Evolutionary conservation across 2,113 vertebrate genomes (phyloP).

Genomic region (Rhabdornis inornatus): DNA sequence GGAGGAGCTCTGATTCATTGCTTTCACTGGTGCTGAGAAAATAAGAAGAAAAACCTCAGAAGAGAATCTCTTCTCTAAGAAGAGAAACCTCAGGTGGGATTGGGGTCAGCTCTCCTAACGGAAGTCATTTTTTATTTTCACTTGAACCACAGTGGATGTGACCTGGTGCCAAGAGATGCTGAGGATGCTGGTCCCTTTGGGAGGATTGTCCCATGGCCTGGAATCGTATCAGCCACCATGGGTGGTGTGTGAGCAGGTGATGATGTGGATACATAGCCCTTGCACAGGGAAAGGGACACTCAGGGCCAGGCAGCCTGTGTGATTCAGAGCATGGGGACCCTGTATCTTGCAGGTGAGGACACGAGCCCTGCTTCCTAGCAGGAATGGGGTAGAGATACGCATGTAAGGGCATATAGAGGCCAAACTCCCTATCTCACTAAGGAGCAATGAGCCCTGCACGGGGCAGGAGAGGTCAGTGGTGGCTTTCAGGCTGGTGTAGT

Average conservation of each 20-base stretch:
- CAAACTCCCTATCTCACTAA: background rate
- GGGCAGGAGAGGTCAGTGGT: background rate
- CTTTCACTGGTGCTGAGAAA: background rate
- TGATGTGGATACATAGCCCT: background rate
- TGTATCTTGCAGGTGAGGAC: background rate
- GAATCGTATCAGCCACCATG: accelerated
- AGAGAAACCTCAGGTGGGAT: background rate
- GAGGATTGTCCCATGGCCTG: background rate
- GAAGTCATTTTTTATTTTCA: background rate
- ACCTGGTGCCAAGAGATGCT: background rate
- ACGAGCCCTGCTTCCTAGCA: background rate
- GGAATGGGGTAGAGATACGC: background rate
- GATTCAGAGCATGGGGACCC: background rate
- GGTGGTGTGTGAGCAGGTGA: background rate
- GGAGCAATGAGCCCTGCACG: background rate
- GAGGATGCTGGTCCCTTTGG: background rate
- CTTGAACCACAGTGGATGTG: background rate
- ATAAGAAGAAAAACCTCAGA: background rate
- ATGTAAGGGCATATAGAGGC: background rate
- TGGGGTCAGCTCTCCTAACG: background rate
- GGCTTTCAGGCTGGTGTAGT: background rate
- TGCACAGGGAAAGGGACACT: background rate
- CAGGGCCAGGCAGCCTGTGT: accelerated
- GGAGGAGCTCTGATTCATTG: background rate
- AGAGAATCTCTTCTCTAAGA: too few relatives aligned